Base-by-base conservation (phyloP, 2,113 vertebrate species). In the Numenius arquata region DNA sequence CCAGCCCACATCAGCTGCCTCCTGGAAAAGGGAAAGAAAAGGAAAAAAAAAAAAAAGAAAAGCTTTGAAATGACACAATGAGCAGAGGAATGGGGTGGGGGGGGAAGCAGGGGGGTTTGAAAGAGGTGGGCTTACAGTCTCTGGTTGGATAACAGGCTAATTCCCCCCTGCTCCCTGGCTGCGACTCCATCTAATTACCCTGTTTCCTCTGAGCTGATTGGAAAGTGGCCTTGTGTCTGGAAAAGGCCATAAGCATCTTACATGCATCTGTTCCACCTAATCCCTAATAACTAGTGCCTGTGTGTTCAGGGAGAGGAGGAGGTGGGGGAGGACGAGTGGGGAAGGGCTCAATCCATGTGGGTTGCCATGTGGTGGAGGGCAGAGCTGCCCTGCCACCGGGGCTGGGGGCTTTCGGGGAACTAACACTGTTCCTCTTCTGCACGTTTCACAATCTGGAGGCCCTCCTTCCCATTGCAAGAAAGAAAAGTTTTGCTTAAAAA, bases 241-340 rank as follows among this genome's bases (percentile, higher is more conserved):
- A 97, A 98, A 96, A 96, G 95, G 94, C 97, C 16, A 8, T 95
- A 97, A 98, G 97, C 97, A 95, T 98, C 97, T 98, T 98, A 97
- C 73, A 83, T 94, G 90, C 97, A 96, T 96, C 94, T 98, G 98
- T 96, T 96, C 96, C 68, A 85, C 87, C 94, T 98, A 98, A 98
- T 98, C 97, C 97, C 93, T 88, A 72, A 65, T 95, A 93, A 96
- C 71, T 82, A 50, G 76, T 22, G 91, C 94, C 92, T 96, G 95
- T 97, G 96, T 95, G 88, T 90, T 94, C 81, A 8, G 36, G 41
- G 45, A 89, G 82, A 59, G 88, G 53, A 62, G 87, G 81, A 40
- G 68, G 36, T 48, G 71, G 77, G 93, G 92, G 56, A 68, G 85
- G 79, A 93, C 18, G 6, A 45, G 61, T 14, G 1, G 81, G 88